These are phyloP conservation scores for Ictalurus punctatus DNA, from an alignment of 2,113 vertebrate species.

Conservation along the genomic window DNA sequence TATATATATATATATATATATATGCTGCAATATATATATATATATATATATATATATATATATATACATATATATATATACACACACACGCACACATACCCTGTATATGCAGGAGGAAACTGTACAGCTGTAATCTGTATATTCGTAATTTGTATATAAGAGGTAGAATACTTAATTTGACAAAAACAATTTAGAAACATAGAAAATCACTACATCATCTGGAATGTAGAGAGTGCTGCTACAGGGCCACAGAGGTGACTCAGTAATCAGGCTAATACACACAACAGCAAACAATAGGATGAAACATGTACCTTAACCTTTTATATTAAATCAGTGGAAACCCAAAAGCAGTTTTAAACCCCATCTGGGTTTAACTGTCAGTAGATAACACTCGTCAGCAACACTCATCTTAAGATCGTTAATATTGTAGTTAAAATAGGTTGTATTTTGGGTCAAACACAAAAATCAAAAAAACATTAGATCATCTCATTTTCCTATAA, in stretches of 20 bases:
- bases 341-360: background rate
- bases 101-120: constrained; percentile 43
- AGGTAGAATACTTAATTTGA: constrained; percentile 61
- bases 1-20: too few species aligned
- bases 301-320: background rate
- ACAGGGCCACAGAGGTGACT: constrained; percentile 19
- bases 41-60: constrained; percentile 12
- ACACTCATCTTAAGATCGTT: background rate
- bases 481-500: background rate
- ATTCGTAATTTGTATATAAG: constrained; percentile 48
- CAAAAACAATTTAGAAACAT: constrained; percentile 44
- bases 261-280: constrained; percentile 19
- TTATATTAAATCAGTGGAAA: constrained; percentile 4
- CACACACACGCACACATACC: too few species aligned
- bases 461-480: constrained; percentile 3
- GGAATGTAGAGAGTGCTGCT: constrained; percentile 62
- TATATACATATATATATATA: background rate
- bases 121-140: constrained; percentile 53
- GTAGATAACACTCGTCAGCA: background rate
- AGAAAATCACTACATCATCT: constrained; percentile 45
- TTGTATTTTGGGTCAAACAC: background rate
- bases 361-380: background rate
- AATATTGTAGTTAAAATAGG: constrained; percentile 5
- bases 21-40: too few species aligned
- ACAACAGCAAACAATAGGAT: constrained; percentile 6